Percentiles rank a stretch among this genome's conserved stretches.
Conservation (phyloP, 2,797 vertebrate genomes). For the Vireo griseus region DNA sequence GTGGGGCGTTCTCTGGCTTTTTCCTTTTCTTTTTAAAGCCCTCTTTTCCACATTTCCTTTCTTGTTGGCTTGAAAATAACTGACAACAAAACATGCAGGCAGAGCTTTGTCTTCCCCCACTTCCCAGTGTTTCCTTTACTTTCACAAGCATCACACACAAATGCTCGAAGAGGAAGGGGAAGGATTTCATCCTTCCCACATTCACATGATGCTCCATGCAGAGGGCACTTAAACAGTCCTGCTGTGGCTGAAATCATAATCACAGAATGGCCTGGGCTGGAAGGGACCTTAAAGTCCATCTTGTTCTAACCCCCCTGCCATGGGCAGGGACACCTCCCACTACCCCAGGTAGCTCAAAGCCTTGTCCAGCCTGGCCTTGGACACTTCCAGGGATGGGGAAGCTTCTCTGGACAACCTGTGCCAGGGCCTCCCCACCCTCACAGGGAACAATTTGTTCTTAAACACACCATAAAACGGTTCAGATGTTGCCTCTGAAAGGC, state of each 20-base stretch:
- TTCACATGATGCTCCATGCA: neutral
- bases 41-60: neutral
- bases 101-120: neutral
- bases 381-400: neutral
- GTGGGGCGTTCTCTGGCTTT: neutral
- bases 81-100: neutral
- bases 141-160: neutral
- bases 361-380: fast-evolving
- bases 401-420: neutral
- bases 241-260: neutral
- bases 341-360: fast-evolving
- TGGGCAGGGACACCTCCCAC: neutral
- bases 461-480: neutral
- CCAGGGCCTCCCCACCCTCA: neutral
- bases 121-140: neutral
- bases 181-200: neutral
- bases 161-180: neutral
- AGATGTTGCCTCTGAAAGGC: neutral
- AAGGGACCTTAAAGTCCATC: neutral
- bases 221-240: neutral
- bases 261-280: neutral
- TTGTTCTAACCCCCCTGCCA: neutral
- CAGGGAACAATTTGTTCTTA: neutral
- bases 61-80: neutral
- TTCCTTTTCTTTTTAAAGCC: neutral